Base-by-base conservation (phyloP, 2,888 invertebrate species). In the Sminthurinus aureus region DNA sequence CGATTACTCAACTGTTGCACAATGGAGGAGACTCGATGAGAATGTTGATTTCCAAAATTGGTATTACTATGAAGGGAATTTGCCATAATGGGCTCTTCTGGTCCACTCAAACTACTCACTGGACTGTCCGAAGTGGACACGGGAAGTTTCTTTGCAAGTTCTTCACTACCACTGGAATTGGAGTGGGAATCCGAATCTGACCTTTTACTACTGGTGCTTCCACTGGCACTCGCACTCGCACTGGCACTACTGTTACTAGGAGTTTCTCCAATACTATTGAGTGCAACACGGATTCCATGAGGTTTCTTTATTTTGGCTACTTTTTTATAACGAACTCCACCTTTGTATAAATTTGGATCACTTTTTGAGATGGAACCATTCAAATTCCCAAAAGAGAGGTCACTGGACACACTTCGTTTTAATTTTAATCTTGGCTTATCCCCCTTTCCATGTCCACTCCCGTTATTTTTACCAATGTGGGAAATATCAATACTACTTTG, bases 1-100 rank as follows among this genome's bases (percentile, higher is more conserved):
- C 83, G 84, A 58, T 81, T 87, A 71, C 93, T 95, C 84, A 96
- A 90, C 87, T 95, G 93, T 38, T 93, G 94, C 52, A 95, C 94
- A 92, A 96, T 93, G 84, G 83, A 83, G 0, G 85, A 85, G 4
- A 84, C 85, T 79, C 84, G 52, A 11, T 81, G 83, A 51, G 77
- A 76, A 50, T 75, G 26, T 38, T 78, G 51, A n/a, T 83, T 69
- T 8, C 20, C 20, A 69, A 20, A n/a, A 52, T 71, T n/a, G 22
- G 11, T 24, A 58, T 38, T 58, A 50, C 69, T 64, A 24, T 81
- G 66, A 64, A 80, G 78, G 18, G 81, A 81, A 69, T 71, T 84
- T 24, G 81, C 81, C 82, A 80, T 83, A 38, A 38, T 1, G 38
- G 58, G 58, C 52, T 78, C 80, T 69, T 85, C 85, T 58, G 83